Conservation (phyloP, 1,140 invertebrate species). For the Caerostris extrusa region DNA sequence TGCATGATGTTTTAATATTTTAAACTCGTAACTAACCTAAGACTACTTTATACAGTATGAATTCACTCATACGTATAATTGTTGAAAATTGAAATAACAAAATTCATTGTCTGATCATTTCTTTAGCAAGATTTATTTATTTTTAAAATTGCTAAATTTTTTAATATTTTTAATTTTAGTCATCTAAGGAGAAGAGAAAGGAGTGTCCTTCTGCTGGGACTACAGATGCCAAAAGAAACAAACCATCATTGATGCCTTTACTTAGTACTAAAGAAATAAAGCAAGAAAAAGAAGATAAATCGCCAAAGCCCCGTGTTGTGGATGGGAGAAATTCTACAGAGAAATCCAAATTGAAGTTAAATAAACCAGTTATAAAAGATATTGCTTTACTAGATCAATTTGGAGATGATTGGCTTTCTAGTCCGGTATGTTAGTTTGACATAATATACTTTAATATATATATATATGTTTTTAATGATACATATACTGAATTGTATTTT, state of each 20-base stretch:
- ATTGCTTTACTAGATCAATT: not conserved
- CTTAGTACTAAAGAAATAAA: slow-evolving; percentile 63
- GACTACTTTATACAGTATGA: too few relatives aligned
- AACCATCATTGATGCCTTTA: slow-evolving; percentile 4
- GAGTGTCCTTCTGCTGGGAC: not conserved
- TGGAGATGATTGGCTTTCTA: slow-evolving; percentile 50
- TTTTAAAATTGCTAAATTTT: not conserved
- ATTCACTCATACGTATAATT: too few relatives aligned
- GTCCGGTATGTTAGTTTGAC: slow-evolving; percentile 44
- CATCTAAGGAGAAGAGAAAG: slow-evolving; percentile 54
- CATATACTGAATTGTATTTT: too few relatives aligned
- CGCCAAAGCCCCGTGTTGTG: not conserved
- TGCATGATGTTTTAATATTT: too few relatives aligned
- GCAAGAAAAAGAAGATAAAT: slow-evolving; percentile 69
- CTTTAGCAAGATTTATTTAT: not conserved
- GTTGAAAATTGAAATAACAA: not conserved
- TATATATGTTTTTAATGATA: too few relatives aligned
- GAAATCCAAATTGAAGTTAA: slow-evolving; percentile 63
- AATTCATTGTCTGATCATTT: not conserved
- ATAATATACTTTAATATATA: too few relatives aligned
- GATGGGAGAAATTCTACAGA: slow-evolving; percentile 31
- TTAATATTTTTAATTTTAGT: slow-evolving; percentile 53
- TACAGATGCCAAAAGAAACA: slow-evolving; percentile 63
- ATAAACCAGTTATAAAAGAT: slow-evolving; percentile 43
- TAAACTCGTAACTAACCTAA: too few relatives aligned